Conservation (phyloP, 2,888 invertebrate species). For the Nephrotoma appendiculata region DNA sequence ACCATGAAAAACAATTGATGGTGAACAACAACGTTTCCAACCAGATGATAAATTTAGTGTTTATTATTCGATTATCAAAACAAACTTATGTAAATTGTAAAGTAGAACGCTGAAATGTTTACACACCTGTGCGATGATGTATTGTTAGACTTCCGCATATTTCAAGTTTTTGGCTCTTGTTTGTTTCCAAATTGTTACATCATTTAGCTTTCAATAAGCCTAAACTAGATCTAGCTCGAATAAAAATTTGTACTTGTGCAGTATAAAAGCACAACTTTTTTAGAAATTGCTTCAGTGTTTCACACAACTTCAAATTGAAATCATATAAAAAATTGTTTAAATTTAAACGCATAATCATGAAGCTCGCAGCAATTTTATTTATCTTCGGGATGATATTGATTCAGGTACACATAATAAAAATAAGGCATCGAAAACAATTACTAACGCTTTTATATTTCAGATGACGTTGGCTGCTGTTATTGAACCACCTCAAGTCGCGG, state of each 20-base stretch:
- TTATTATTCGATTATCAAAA: too few relatives aligned
- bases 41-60: too few relatives aligned
- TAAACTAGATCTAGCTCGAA: background rate
- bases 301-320: background rate
- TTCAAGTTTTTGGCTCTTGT: too few relatives aligned
- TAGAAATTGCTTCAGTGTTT: background rate
- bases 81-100: too few relatives aligned
- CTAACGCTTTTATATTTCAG: background rate
- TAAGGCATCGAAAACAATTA: background rate
- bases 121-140: too few relatives aligned
- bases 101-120: too few relatives aligned
- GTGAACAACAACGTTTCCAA: too few relatives aligned
- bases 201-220: too few relatives aligned
- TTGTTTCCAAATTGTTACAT: too few relatives aligned
- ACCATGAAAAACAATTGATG: too few relatives aligned
- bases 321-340: background rate
- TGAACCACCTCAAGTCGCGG: background rate
- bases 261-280: too few relatives aligned
- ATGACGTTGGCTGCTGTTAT: background rate
- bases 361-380: background rate
- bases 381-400: background rate
- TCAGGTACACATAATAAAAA: background rate
- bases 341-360: background rate
- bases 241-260: background rate
- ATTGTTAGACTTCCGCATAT: too few relatives aligned